Conservation (phyloP, 92 coral and sea anemone genomes). For the Phenganax subtilis region DNA sequence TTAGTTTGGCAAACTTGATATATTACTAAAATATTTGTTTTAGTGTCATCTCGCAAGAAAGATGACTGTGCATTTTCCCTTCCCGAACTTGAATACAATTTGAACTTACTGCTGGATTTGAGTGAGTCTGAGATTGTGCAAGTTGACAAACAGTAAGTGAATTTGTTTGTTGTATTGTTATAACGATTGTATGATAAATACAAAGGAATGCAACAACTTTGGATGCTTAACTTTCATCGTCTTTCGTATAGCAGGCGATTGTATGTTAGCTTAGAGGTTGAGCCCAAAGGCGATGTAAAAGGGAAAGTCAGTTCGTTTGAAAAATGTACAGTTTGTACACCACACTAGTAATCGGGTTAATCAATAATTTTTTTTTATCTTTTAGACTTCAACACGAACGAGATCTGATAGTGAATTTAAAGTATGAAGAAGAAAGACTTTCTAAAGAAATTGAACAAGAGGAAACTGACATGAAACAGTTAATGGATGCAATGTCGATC, state of each 20-base stretch:
- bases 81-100: constrained; percentile 90
- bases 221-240: too few species aligned
- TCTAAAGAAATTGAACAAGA: constrained; percentile 64
- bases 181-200: background rate
- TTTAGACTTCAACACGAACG: constrained; percentile 73
- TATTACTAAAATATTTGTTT: background rate
- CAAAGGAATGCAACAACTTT: too few species aligned
- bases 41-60: constrained; percentile 58
- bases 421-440: constrained; percentile 75
- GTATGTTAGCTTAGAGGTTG: too few species aligned
- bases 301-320: too few species aligned
- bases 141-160: constrained; percentile 89
- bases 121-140: constrained; percentile 89
- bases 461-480: constrained; percentile 70
- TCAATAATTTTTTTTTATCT: background rate
- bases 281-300: too few species aligned
- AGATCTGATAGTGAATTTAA: constrained; percentile 78
- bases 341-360: too few species aligned
- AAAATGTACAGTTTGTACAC: too few species aligned
- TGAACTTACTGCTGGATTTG: constrained; percentile 78
- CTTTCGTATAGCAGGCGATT: too few species aligned
- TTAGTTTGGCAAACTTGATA: background rate
- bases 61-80: constrained; percentile 78
- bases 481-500: constrained; percentile 74
- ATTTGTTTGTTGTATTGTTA: too few species aligned